Evolutionary conservation across 2,113 vertebrate species (phyloP).

Genomic region (Noturus placidus): DNA sequence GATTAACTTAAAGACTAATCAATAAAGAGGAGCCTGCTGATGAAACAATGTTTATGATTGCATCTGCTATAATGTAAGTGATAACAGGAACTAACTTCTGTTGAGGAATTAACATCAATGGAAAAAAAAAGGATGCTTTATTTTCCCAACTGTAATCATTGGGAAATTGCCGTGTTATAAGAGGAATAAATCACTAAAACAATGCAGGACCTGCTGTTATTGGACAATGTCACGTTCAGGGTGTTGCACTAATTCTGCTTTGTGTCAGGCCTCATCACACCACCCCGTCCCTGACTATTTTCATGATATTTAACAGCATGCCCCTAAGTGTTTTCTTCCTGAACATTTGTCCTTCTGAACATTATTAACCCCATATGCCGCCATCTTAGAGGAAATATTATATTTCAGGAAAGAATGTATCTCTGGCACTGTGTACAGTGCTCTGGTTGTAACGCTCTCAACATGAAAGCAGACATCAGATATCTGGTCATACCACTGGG

Average conservation of each 20-base stretch:
- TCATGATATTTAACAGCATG: not conserved
- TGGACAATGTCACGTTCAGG: not conserved
- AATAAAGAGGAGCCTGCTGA: no score
- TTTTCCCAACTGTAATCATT: not conserved
- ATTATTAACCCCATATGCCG: conserved; percentile 4
- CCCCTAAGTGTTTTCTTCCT: not conserved
- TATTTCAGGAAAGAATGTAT: conserved; percentile 40
- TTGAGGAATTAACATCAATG: not conserved
- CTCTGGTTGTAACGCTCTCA: conserved; percentile 27
- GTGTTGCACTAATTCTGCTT: not conserved
- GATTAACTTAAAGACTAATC: no score
- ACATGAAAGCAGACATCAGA: conserved; percentile 43
- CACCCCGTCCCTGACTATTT: not conserved
- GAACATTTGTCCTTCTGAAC: not conserved
- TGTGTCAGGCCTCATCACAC: not conserved
- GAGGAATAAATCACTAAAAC: not conserved
- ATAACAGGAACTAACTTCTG: not conserved
- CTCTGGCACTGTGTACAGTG: conserved; percentile 21
- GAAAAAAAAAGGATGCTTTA: not conserved
- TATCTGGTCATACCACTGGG: conserved; percentile 26
- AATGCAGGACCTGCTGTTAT: no score
- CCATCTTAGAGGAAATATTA: conserved; percentile 37
- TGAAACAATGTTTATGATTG: no score
- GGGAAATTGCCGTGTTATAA: not conserved
- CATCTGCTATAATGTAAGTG: no score